These are phyloP conservation scores for Tupaia tana DNA, from an alignment of 2,113 vertebrate species.

Conservation along the genomic window DNA sequence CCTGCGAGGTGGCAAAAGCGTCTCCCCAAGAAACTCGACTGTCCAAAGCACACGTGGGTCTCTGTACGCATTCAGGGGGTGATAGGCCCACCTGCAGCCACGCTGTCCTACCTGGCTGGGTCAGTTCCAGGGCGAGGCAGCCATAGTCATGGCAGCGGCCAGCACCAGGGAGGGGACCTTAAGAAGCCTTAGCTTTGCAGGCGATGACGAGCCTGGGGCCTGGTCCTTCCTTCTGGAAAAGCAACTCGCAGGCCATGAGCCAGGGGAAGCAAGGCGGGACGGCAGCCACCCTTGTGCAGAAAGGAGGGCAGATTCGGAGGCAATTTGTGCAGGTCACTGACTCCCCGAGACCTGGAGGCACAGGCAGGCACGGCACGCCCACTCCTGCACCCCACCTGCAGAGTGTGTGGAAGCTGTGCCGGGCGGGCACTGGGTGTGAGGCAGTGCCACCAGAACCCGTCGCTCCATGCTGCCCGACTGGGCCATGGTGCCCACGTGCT, in stretches of 20 bases:
- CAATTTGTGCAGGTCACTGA: too few relatives aligned
- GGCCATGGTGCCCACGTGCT: too few relatives aligned
- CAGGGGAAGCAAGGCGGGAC: neutral
- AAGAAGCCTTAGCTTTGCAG: neutral
- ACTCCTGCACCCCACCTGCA: neutral
- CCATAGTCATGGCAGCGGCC: accelerated
- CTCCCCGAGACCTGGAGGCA: neutral
- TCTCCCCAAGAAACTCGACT: too few relatives aligned
- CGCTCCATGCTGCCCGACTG: too few relatives aligned
- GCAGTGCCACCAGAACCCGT: accelerated
- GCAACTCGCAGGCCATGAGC: accelerated
- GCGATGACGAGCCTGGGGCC: neutral
- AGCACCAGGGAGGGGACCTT: accelerated
- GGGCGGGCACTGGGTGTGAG: too few relatives aligned
- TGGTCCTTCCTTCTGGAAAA: neutral
- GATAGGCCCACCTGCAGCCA: accelerated
- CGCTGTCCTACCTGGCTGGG: accelerated
- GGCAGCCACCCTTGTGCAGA: too few relatives aligned
- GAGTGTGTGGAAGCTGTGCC: accelerated
- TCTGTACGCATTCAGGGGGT: too few relatives aligned
- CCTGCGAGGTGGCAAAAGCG: too few relatives aligned
- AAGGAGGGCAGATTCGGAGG: neutral
- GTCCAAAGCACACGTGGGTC: too few relatives aligned
- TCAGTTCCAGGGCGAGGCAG: neutral
- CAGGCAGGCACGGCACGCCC: too few relatives aligned